Conservation (phyloP, 2,797 vertebrate species). For the Sebastes trivittatus region DNA sequence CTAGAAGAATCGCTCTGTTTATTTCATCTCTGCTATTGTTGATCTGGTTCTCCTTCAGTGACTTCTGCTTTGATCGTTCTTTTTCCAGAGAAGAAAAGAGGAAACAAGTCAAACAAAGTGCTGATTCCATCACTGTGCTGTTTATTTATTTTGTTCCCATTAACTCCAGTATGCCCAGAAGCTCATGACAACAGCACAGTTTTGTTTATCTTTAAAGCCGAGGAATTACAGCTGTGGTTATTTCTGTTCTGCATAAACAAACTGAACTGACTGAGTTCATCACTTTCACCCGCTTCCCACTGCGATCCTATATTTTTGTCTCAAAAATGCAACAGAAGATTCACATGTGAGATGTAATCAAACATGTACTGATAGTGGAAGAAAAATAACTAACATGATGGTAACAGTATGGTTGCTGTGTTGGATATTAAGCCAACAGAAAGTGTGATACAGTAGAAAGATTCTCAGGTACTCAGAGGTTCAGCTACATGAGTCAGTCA, state of each 20-base stretch:
- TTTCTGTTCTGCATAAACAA: not conserved
- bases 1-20: not conserved
- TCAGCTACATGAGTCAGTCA: not conserved
- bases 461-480: not conserved
- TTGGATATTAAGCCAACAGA: not conserved
- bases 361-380: no score
- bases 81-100: not conserved
- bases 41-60: not conserved
- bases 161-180: not conserved
- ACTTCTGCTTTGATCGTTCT: not conserved
- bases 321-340: no score
- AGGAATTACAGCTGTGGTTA: not conserved
- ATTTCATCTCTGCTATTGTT: not conserved
- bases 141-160: not conserved
- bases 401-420: not conserved
- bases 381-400: no score
- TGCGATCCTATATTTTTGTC: no score
- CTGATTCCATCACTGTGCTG: not conserved
- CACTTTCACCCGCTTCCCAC: not conserved
- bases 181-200: not conserved
- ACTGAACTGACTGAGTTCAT: not conserved
- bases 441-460: not conserved
- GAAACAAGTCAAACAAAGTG: not conserved
- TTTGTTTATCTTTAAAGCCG: not conserved
- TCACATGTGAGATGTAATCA: no score